These are phyloP conservation scores for Acleris cristana DNA, from an alignment of 2,888 invertebrate species.

Conservation along the genomic window DNA sequence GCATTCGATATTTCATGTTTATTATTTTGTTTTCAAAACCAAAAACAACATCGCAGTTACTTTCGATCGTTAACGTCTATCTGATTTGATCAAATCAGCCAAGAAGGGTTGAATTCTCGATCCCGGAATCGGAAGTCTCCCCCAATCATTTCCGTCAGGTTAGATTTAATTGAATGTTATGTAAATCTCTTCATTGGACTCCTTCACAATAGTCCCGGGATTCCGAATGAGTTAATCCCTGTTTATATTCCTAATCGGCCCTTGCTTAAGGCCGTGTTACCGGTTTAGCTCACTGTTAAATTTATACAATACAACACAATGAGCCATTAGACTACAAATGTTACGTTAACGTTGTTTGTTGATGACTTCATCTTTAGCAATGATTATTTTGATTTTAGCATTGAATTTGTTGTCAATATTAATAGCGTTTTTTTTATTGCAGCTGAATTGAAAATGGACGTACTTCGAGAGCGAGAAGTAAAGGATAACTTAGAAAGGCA, in stretches of 20 bases:
- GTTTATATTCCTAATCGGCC: conserved; percentile 83
- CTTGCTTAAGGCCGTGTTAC: conserved; percentile 78
- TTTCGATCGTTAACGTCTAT: conserved; percentile 8
- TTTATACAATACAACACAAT: conserved; percentile 76
- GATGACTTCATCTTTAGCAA: conserved; percentile 42
- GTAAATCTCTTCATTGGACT: conserved; percentile 82
- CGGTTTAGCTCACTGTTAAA: conserved; percentile 76
- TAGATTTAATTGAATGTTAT: conserved; percentile 83
- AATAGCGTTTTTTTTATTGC: conserved; percentile 71
- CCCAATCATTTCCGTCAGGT: conserved; percentile 79
- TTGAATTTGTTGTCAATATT: too few species aligned
- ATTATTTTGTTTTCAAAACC: too few species aligned
- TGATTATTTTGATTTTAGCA: too few species aligned
- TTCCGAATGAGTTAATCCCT: conserved; percentile 83
- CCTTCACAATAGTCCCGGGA: conserved; percentile 81
- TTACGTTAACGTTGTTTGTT: conserved; percentile 60
- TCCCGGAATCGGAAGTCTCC: conserved; percentile 66
- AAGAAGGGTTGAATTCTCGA: conserved; percentile 41
- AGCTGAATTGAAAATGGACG: conserved; percentile 98
- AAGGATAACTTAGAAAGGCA: conserved; percentile 97
- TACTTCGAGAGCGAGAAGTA: conserved; percentile 95
- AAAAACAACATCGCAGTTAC: too few species aligned
- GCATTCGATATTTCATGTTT: neutral
- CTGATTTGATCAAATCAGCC: conserved; percentile 7
- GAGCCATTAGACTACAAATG: conserved; percentile 67